phyloP scores from a whole-genome alignment of 2,797 vertebrate genomes.

The Chaetophractus vellerosus region DNA sequence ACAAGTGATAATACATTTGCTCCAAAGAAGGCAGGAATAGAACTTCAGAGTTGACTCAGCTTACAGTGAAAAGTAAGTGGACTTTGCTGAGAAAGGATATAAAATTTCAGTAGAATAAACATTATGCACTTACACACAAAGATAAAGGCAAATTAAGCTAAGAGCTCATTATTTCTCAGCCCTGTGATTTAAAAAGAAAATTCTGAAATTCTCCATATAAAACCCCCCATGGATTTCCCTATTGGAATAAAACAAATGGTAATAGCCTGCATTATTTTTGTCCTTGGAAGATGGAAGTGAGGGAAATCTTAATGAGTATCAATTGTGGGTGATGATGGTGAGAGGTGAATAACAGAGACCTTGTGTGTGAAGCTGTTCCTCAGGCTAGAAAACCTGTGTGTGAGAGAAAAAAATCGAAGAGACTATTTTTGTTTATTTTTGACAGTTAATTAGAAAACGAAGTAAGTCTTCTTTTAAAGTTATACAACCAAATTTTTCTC shows the following conservation, averaged over 20 bases:
- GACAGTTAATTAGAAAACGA: constrained; percentile 79
- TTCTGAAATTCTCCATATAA: constrained; percentile 66
- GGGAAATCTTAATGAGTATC: constrained; percentile 82
- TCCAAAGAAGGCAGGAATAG: not conserved
- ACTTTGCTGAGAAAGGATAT: constrained; percentile 42
- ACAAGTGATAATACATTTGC: not conserved
- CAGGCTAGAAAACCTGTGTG: constrained; percentile 48
- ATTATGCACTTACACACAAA: constrained; percentile 42
- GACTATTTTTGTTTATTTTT: constrained; percentile 79
- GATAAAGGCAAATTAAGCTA: constrained; percentile 68
- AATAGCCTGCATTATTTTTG: constrained; percentile 77
- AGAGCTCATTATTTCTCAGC: constrained; percentile 73
- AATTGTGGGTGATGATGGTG: constrained; percentile 65
- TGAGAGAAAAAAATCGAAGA: constrained; percentile 62
- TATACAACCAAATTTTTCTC: not conserved
- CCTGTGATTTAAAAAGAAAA: constrained; percentile 71
- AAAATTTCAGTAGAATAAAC: constrained; percentile 66
- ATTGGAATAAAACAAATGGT: constrained; percentile 76
- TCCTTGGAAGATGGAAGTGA: constrained; percentile 80
- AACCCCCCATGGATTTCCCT: constrained; percentile 53
- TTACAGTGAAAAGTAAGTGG: not conserved
- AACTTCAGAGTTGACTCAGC: not conserved
- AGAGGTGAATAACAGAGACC: constrained; percentile 69
- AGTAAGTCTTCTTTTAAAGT: constrained; percentile 73
- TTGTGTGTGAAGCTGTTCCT: constrained; percentile 68